Base-by-base conservation (phyloP, 2,113 vertebrate species). In the Coptodon bakossiorum region DNA sequence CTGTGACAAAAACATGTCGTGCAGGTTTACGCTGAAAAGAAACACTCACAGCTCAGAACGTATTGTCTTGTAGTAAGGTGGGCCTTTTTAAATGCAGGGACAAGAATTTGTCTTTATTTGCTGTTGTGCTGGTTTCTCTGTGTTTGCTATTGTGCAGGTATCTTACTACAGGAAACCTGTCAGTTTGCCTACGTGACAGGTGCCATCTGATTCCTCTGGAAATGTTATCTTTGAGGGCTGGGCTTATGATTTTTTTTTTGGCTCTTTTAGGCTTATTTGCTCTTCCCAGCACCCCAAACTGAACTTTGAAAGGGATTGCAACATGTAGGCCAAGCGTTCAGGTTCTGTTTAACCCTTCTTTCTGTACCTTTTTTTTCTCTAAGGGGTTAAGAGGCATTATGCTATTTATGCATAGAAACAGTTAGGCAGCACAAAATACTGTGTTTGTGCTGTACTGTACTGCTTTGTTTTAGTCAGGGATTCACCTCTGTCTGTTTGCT, bases 241-340 rank as follows among this genome's bases (percentile, higher is more conserved):
- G 86, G 88, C 79, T 82, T 63, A 3, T 17, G 80, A 56, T 22
- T 86, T 84, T 29, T 29, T 57, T 89, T 92, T 84, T 78, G 38
- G 27, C 45, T 76, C 9, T 92, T 90, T 87, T n/a, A 9, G 52
- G 59, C 71, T 40, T 94, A 89, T 94, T 95, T 94, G 92, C 88
- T 93, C 80, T 91, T 52, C 68, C 27, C 86, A 24, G 61, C 80
- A 87, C 57, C 71, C 40, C 24, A 80, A 81, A 56, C 81, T 93
- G 92, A 94, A 93, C 94, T 95, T 91, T 95, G 93, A 81, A 83
- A 93, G 83, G 88, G 54, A 81, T 94, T 94, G 89, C 91, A 56
- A 91, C 91, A 91, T 34, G 29, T 27, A 9, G 19, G 9, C 54
- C 14, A 31, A 16, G 50, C 90, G 80, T 79, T 27, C 88, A 54